Base-by-base conservation (phyloP, 2,113 vertebrate genomes). In the Tinamus guttatus region DNA sequence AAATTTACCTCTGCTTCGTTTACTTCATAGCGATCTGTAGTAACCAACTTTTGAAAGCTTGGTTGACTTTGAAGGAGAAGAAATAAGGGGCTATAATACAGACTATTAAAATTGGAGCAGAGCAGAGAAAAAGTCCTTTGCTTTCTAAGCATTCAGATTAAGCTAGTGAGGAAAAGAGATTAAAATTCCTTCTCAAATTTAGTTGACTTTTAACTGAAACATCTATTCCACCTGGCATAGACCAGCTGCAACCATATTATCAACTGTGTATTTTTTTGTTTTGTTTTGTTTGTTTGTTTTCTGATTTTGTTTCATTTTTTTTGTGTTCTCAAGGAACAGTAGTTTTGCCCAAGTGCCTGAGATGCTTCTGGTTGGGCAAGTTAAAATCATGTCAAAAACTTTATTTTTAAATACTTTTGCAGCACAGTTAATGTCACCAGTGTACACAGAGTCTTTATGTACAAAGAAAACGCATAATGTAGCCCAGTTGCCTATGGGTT, bases 31-130 rank as follows among this genome's bases (percentile, higher is more conserved):
- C 59, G 91, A 54, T 2, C 1, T 54, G 11, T 65, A 73, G 52
- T 87, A 93, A 52, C 5, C 40, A 91, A 25, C 24, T 8, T 89
- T 62, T 91, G 59, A 85, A 85, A 79, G 30, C 30, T 65, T 91
- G 27, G 20, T 79, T 94, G 40, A 22, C 16, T 93, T 90, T 86
- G 27, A 38, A 89, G 63, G n/a, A 64, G 34, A 54, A 73, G 81
- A 86, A 71, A 52, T 32, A 68, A 69, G 25, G 69, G 24, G 1
- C 12, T 56, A 16, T 47, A 89, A 68, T 47, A 5, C 1, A 85
- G 59, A 36, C 27, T 87, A 62, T 51, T 86, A 85, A 87, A 94
- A 54, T 65, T 64, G 85, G 7, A 85, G 5, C 13, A 45, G 13
- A 32, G 45, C 24, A 85, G 36, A 82, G 20, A 73, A 67, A 18